These are phyloP conservation scores for Hyposoter didymator DNA, from an alignment of 2,888 invertebrate species.

Conservation along the genomic window DNA sequence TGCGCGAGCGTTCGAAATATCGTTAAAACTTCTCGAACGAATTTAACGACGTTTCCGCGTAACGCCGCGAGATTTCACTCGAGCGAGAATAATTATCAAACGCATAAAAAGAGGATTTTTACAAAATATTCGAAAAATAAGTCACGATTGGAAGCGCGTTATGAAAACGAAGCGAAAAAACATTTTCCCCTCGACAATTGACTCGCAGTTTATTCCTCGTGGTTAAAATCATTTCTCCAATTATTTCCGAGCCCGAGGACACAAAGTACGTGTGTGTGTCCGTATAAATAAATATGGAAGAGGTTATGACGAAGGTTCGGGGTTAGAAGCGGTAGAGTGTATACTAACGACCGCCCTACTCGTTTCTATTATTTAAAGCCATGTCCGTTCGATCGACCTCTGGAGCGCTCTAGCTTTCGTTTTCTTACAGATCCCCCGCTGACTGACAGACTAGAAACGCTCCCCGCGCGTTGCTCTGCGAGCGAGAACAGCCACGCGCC, in stretches of 20 bases:
- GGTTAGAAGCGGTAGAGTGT: slow-evolving; percentile 30
- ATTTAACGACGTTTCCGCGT: slow-evolving; percentile 3
- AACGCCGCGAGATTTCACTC: neutral
- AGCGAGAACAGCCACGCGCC: neutral
- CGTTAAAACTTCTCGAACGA: neutral
- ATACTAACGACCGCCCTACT: slow-evolving; percentile 64
- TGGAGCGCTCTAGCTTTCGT: slow-evolving; percentile 28
- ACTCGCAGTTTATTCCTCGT: neutral
- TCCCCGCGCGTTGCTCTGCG: neutral
- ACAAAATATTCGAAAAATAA: neutral
- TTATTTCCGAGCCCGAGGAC: slow-evolving; percentile 2
- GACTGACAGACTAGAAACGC: neutral
- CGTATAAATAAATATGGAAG: neutral
- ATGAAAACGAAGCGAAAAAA: neutral
- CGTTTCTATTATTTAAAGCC: slow-evolving; percentile 69
- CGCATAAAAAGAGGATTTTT: neutral
- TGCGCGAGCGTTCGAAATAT: slow-evolving; percentile 8
- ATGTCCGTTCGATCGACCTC: slow-evolving; percentile 67
- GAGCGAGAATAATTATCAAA: neutral
- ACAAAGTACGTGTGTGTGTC: neutral
- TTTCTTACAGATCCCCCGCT: slow-evolving; percentile 9
- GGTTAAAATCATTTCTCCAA: neutral
- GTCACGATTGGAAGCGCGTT: neutral
- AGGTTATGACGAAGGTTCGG: slow-evolving; percentile 22
- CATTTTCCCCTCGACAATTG: neutral